A percentile compares a stretch with the other conserved stretches of the same genome.
Conservation (phyloP, 1,140 invertebrate genomes). For the Mya arenaria region DNA sequence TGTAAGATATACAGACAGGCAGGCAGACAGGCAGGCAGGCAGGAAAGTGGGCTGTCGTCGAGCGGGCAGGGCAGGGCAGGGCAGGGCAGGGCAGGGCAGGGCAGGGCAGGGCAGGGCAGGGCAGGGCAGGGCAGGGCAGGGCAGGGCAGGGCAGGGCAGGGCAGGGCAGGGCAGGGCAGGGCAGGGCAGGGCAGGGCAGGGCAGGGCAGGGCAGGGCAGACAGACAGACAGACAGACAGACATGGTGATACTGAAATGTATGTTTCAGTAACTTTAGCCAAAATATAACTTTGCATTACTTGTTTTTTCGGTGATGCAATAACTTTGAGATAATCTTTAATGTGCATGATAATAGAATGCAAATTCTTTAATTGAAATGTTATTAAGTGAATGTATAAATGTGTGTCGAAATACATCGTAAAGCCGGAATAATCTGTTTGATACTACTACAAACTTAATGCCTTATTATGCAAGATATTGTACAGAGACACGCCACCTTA, state of each 20-base stretch:
- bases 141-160: not conserved
- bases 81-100: not conserved
- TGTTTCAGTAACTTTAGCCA: not conserved
- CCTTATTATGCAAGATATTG: no score
- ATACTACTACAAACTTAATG: no score
- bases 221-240: not conserved
- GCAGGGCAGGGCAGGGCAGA: not conserved
- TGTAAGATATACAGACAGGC: no score
- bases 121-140: not conserved
- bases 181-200: not conserved
- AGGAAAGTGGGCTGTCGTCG: no score
- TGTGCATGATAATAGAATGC: not conserved
- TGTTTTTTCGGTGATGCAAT: not conserved
- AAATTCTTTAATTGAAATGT: slow-evolving; percentile 57
- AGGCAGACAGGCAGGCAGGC: no score
- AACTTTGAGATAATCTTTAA: not conserved
- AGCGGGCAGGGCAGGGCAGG: no score
- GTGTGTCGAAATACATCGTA: slow-evolving; percentile 44
- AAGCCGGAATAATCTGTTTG: no score
- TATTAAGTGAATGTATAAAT: slow-evolving; percentile 61
- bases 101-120: not conserved
- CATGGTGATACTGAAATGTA: not conserved
- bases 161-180: not conserved
- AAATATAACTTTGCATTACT: not conserved
- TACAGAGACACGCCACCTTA: no score